Conservation (phyloP, 2,797 vertebrate genomes). For the Steatocranus sp. region DNA sequence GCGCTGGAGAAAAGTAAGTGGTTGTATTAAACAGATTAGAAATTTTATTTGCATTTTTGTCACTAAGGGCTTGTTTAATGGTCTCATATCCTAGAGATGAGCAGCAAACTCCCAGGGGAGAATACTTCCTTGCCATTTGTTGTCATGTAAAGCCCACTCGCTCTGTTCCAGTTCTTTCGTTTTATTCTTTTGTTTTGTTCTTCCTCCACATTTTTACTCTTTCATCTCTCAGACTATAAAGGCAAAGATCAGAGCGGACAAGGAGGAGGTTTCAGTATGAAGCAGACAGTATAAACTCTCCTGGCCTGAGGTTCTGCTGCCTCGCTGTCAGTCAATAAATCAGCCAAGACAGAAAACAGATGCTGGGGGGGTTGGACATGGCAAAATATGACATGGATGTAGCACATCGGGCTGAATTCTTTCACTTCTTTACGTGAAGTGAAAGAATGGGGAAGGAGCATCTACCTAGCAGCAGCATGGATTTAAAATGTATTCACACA, state of each 20-base stretch:
- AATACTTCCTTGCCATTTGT: neutral
- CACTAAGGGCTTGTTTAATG: neutral
- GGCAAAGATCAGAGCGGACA: constrained; percentile 13
- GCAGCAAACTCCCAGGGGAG: neutral
- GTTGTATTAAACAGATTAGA: neutral
- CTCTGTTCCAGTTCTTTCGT: neutral
- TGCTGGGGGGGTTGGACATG: neutral
- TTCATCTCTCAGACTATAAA: neutral
- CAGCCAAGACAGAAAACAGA: constrained; percentile 39
- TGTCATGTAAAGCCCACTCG: neutral
- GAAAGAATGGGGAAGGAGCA: neutral
- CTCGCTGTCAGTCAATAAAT: constrained; percentile 28
- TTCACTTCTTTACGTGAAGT: neutral
- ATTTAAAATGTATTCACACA: neutral
- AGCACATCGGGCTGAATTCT: neutral
- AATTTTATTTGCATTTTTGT: neutral
- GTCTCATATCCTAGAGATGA: neutral
- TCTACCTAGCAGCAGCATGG: neutral
- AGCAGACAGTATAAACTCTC: constrained; percentile 10
- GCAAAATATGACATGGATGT: neutral
- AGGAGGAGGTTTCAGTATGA: constrained; percentile 16
- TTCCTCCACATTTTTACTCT: neutral
- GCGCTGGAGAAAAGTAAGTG: neutral
- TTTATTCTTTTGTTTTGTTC: neutral
- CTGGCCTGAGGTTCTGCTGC: constrained; percentile 9